Base-by-base conservation (phyloP, 2,113 vertebrate species). In the Cnemophilus loriae region DNA sequence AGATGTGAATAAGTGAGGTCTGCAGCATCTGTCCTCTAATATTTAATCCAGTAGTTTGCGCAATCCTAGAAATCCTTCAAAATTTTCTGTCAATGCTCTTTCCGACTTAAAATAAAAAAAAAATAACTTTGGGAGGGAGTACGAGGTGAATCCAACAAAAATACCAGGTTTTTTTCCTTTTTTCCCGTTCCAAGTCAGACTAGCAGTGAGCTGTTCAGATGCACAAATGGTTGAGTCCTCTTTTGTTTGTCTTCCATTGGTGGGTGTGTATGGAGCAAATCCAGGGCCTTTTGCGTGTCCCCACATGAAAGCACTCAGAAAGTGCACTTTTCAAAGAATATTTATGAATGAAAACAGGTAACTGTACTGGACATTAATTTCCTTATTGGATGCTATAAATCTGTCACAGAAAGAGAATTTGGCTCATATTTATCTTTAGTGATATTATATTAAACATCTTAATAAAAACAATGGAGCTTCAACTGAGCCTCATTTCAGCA, bases 81-180 rank as follows among this genome's bases (percentile, higher is more conserved):
- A 50, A 41, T 67, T 78, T 84, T 64, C 6, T 86, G 3, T 37
- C 41, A 47, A n/a, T 12, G 1, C 0, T 49, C 4, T 69, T 81
- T 91, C 56, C 5, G 18, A 68, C 23, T 28, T 39, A 2, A 49
- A 46, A 69, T 12, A 17, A 42, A 52, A 35, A 17, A 44, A 44
- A 61, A 9, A 18, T 3, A 12, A 28, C 4, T 16, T 82, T 71
- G 13, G 13, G 12, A 64, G 16, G 1, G 3, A 64, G 6, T 9
- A 68, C 76, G 13, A 12, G 1, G 6, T 41, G 20, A 61, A 57
- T 80, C 3, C 46, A 76, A 65, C 4, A 64, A 74, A 80, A 35
- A 8, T 10, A 15, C 8, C 21, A 14, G 1, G 2, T 9, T 61
- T 37, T 57, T 5, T 0, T 0, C 3, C 4, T 3, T 27, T 84